These are phyloP conservation scores for Gonioctena quinquepunctata DNA, from an alignment of 1,140 invertebrate species.

Conservation along the genomic window DNA sequence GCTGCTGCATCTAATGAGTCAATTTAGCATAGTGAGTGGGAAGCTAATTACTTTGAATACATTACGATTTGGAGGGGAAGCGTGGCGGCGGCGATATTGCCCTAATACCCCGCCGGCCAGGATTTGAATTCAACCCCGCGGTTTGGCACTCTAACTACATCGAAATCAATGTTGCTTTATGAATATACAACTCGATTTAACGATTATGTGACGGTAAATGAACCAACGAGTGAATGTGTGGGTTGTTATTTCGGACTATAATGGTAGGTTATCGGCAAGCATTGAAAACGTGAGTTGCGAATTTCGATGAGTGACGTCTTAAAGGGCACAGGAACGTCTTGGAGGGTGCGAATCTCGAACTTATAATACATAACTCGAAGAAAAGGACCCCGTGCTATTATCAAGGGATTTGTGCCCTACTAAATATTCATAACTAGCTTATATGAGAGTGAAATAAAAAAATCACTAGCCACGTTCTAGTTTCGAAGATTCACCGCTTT, in stretches of 20 bases:
- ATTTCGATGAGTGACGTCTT: not conserved
- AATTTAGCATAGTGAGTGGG: constrained; percentile 3
- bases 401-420: no score
- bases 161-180: not conserved
- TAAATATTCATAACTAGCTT: no score
- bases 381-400: no score
- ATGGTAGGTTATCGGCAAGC: not conserved
- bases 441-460: no score
- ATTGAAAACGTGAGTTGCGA: no score
- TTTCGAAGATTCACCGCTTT: no score
- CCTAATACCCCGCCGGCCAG: not conserved
- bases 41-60: constrained; percentile 9
- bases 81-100: not conserved
- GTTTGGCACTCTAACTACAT: not conserved
- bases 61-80: not conserved
- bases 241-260: not conserved
- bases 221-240: not conserved
- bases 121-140: constrained; percentile 6
- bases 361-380: no score
- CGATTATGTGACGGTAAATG: not conserved
- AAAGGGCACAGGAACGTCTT: no score
- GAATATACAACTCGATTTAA: not conserved
- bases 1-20: not conserved
- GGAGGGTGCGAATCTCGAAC: no score
- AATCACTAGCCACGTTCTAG: no score